These are phyloP conservation scores for Amblyraja radiata DNA, from an alignment of 2,797 vertebrate species.

Conservation along the genomic window DNA sequence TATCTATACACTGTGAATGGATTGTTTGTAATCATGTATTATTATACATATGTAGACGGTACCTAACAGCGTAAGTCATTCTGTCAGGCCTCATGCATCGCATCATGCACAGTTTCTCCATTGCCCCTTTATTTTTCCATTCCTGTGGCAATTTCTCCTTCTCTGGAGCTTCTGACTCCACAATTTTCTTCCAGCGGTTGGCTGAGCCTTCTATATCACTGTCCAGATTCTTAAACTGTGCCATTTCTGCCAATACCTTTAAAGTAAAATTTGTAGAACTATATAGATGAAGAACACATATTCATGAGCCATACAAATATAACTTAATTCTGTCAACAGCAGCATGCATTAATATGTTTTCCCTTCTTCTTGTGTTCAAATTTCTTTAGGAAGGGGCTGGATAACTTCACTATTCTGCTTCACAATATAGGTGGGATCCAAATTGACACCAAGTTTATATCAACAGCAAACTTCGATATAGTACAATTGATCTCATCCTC, in stretches of 20 bases:
- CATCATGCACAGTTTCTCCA: constrained; percentile 65
- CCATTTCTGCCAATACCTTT: constrained; percentile 61
- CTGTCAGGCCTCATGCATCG: constrained; percentile 60
- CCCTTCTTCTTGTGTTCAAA: too few species aligned
- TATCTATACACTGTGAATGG: too few species aligned
- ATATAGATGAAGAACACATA: not conserved
- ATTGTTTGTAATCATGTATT: too few species aligned
- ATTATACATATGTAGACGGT: not conserved
- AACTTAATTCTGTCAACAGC: not conserved
- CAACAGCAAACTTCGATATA: too few species aligned
- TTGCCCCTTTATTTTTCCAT: constrained; percentile 58
- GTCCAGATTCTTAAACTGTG: constrained; percentile 61
- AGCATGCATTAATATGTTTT: not conserved
- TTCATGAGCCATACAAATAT: not conserved
- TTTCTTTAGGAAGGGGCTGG: not conserved
- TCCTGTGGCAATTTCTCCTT: constrained; percentile 62
- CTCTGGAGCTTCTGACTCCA: constrained; percentile 58
- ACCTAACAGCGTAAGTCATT: constrained; percentile 63
- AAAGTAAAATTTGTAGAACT: not conserved
- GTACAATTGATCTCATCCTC: too few species aligned
- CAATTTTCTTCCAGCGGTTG: constrained; percentile 63
- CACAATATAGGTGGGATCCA: too few species aligned
- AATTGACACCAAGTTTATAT: too few species aligned
- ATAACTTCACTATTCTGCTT: too few species aligned
- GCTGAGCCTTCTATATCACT: constrained; percentile 57